These are phyloP conservation scores for Tethea ocularis DNA, from an alignment of 2,888 invertebrate species.

Conservation along the genomic window DNA sequence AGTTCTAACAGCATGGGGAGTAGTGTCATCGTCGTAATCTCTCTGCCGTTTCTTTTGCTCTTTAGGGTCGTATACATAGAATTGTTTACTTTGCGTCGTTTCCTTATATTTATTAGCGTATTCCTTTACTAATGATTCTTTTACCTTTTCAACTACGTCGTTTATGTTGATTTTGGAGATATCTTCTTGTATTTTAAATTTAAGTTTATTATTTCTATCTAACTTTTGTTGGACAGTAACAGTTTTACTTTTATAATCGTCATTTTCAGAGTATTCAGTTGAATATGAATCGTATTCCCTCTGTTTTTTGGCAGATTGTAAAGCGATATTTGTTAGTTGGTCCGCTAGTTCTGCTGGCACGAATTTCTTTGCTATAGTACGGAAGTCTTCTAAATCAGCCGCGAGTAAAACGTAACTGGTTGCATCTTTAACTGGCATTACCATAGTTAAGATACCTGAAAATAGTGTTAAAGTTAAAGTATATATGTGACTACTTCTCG, in stretches of 20 bases:
- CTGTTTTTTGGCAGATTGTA: slow-evolving; percentile 14
- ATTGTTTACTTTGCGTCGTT: slow-evolving; percentile 11
- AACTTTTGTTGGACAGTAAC: background rate
- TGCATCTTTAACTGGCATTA: slow-evolving; percentile 9
- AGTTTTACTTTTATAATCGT: background rate
- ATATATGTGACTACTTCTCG: too few relatives aligned
- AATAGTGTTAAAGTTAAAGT: background rate
- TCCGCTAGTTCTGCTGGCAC: slow-evolving; percentile 41
- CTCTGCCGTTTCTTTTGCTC: background rate
- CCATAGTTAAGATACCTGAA: background rate
- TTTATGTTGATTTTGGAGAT: slow-evolving; percentile 35
- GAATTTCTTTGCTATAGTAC: slow-evolving; percentile 45
- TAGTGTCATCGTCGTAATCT: background rate
- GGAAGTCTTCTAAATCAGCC: slow-evolving; percentile 53
- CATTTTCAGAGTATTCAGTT: background rate
- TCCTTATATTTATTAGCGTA: background rate
- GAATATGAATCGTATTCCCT: slow-evolving; percentile 10
- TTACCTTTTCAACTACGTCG: slow-evolving; percentile 45
- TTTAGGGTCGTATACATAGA: slow-evolving; percentile 14
- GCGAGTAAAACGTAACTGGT: slow-evolving; percentile 42
- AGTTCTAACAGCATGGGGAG: background rate
- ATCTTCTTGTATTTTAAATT: slow-evolving; percentile 17
- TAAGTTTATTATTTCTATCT: slow-evolving; percentile 14
- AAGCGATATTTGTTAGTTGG: slow-evolving; percentile 40
- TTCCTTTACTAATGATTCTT: slow-evolving; percentile 31